Base-by-base conservation (phyloP, 2,888 invertebrate species). In the Agonopterix subpropinquella region DNA sequence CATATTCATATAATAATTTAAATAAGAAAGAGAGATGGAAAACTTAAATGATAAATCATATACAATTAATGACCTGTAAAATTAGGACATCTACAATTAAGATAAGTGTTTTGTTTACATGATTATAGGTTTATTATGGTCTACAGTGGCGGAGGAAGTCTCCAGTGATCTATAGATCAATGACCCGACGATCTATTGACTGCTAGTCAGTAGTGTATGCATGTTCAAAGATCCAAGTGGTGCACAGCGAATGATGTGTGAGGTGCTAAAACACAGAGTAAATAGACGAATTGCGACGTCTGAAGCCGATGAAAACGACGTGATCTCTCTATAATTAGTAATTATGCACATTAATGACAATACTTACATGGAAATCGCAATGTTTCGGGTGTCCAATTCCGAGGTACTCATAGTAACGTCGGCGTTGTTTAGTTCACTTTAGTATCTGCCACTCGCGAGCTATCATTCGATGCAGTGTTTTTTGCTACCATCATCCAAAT, bases 311-410 rank as follows among this genome's bases (percentile, higher is more conserved):
- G 59, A 66, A 62, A 71, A 65, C 59, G 67, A 64, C 62, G 65
- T 65, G 61, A 64, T 67, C 58, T 57, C 66, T 65, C 77, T 78
- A 71, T 71, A 75, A 64, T 75, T 76, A 75, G 75, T 65, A 64
- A 65, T 75, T 70, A 73, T 67, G 67, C 69, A 68, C 61, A 65
- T 66, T 65, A 70, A 59, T 53, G 53, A 53, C 51, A 51, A 57
- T 68, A 84, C 87, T 84, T 66, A 88, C 88, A 88, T 86, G 65
- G 87, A 81, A 70, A 88, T 65, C 62, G 84, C 77, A 62, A 87
- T 80, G 69, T 83, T 87, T 55, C 88, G 85, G 71, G 73, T 86
- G 57, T 88, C 88, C 62, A 88, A 65, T 67, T 88, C 88, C 47
- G 88, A 84, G 58, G 86, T 79, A 76, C 78, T 82, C 88, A 88